Percentiles rank a stretch among this genome's conserved stretches.
phyloP scores from a whole-genome alignment of 2,113 vertebrate genomes.

The Pluvianellus socialis region DNA sequence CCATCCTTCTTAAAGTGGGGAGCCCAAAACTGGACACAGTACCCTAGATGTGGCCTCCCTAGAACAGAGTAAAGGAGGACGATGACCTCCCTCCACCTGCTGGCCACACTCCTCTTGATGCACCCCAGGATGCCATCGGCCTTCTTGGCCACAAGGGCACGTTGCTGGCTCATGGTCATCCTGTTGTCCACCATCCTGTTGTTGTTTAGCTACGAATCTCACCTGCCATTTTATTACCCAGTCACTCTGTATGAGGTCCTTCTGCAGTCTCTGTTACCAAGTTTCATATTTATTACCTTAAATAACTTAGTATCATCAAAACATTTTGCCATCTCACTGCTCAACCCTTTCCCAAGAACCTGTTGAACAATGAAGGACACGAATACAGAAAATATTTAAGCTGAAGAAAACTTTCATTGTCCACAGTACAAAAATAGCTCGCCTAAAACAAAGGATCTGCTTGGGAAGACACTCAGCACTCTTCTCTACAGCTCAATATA shows the following conservation, averaged over 20 bases:
- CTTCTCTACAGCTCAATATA: not conserved
- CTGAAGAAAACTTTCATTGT: not conserved
- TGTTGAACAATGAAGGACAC: fast-evolving
- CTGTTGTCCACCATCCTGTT: too few relatives aligned
- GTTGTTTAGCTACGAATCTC: not conserved
- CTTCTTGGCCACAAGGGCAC: too few relatives aligned
- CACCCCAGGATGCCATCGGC: too few relatives aligned
- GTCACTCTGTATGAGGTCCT: not conserved
- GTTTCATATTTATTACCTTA: not conserved
- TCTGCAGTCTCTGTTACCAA: not conserved
- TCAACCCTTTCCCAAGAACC: not conserved
- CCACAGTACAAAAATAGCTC: not conserved
- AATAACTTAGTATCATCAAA: not conserved
- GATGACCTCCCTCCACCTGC: too few relatives aligned
- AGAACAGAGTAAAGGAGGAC: too few relatives aligned
- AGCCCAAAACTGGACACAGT: too few relatives aligned
- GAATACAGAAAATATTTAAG: not conserved
- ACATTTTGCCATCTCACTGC: not conserved
- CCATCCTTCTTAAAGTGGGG: too few relatives aligned
- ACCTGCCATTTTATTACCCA: not conserved
- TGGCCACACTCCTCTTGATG: too few relatives aligned
- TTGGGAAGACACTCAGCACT: not conserved
- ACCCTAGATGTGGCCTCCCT: too few relatives aligned
- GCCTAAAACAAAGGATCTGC: not conserved
- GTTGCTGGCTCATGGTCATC: too few relatives aligned